Conservation (phyloP, 2,113 vertebrate genomes). For the Delphinapterus leucas region DNA sequence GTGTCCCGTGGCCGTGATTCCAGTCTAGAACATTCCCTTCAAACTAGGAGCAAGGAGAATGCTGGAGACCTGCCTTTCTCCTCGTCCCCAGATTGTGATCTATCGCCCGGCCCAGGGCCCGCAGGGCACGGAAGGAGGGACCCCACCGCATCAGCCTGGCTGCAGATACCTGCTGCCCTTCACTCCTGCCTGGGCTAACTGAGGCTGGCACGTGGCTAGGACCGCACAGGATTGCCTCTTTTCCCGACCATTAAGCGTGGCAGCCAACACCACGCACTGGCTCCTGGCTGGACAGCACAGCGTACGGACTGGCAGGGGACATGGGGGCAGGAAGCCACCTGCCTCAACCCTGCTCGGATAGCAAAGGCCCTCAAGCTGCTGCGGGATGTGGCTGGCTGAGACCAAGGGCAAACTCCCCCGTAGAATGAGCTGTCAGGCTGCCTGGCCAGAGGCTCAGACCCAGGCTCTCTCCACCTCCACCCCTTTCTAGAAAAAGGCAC, state of each 20-base stretch:
- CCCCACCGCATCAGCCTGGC: neutral
- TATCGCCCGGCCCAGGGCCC: neutral
- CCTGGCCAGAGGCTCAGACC: neutral
- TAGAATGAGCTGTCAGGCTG: neutral
- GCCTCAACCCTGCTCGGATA: neutral
- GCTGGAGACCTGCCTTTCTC: slow-evolving; percentile 13
- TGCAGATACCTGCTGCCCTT: slow-evolving; percentile 68
- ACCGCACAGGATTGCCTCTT: slow-evolving; percentile 53
- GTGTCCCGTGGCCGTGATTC: neutral
- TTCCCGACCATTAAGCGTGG: slow-evolving; percentile 34
- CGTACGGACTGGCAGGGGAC: slow-evolving; percentile 55
- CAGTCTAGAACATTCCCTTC: neutral
- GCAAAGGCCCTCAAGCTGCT: neutral
- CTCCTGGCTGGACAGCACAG: slow-evolving; percentile 65
- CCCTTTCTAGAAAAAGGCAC: neutral
- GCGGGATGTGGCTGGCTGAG: neutral
- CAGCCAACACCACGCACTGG: neutral
- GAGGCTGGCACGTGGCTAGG: slow-evolving; percentile 66
- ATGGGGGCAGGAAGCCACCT: neutral
- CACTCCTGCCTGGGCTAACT: slow-evolving; percentile 77
- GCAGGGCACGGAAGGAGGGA: slow-evolving; percentile 29
- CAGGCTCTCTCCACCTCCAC: no score
- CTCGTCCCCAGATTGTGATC: neutral
- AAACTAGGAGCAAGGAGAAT: neutral
- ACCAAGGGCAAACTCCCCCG: neutral